phyloP scores from a whole-genome alignment of 2,888 invertebrate species.

The Holacanthella duospinosa region DNA sequence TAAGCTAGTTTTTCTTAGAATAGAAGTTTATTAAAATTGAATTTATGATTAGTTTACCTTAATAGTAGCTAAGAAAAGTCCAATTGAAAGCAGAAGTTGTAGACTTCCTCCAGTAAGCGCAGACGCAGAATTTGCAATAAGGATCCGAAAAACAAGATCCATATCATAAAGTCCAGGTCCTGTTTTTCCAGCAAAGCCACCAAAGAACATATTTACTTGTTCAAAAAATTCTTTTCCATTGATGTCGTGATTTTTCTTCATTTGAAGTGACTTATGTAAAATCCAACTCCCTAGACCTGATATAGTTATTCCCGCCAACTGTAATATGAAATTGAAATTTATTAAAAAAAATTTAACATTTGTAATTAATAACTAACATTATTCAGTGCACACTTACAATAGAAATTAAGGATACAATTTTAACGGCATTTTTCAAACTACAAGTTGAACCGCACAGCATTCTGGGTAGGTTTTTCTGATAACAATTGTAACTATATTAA shows the following conservation, averaged over 20 bases:
- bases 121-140: conserved; percentile 29
- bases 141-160: conserved; percentile 31
- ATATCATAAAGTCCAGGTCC: conserved; percentile 27
- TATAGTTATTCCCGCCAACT: conserved; percentile 30
- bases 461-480: too few relatives aligned
- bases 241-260: conserved; percentile 31
- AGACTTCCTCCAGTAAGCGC: conserved; percentile 19
- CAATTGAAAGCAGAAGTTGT: not conserved
- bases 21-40: too few relatives aligned
- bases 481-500: too few relatives aligned
- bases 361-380: not conserved
- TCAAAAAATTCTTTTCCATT: conserved; percentile 27
- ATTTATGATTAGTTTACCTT: not conserved
- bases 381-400: not conserved
- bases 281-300: conserved; percentile 30
- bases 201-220: conserved; percentile 26
- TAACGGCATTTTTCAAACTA: not conserved
- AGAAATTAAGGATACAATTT: not conserved
- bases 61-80: not conserved
- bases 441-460: not conserved
- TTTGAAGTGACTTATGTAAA: conserved; percentile 28
- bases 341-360: not conserved
- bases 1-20: too few relatives aligned
- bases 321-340: not conserved
- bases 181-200: conserved; percentile 19